Evolutionary conservation across 2,888 invertebrate genomes (phyloP).

Genomic region (Noctua janthina): DNA sequence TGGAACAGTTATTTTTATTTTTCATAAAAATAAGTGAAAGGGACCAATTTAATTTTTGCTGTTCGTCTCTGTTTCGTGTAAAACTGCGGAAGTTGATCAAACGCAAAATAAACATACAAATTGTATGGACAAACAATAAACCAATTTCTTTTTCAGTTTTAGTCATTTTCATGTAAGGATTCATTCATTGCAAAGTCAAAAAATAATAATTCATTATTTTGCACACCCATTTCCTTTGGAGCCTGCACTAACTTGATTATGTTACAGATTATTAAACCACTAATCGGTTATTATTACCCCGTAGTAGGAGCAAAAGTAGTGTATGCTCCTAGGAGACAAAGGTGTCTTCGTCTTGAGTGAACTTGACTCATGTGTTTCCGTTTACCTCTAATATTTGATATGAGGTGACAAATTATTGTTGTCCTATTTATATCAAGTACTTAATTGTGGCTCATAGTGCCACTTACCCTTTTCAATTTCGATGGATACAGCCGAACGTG

Average conservation of each 20-base stretch:
- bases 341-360: background rate
- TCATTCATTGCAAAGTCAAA: too few species aligned
- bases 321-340: background rate
- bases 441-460: background rate
- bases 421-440: slow-evolving; percentile 55
- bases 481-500: slow-evolving; percentile 62
- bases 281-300: too few species aligned
- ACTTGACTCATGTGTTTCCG: background rate
- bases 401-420: background rate
- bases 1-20: too few species aligned
- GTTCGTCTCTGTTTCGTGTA: too few species aligned
- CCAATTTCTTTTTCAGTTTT: too few species aligned
- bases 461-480: slow-evolving; percentile 68
- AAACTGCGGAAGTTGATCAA: too few species aligned
- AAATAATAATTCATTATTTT: background rate
- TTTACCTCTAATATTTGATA: background rate
- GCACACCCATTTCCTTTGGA: background rate
- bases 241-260: background rate
- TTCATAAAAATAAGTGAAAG: too few species aligned
- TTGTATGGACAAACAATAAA: too few species aligned
- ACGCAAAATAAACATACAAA: too few species aligned
- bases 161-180: too few species aligned
- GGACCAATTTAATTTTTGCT: too few species aligned
- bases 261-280: background rate
- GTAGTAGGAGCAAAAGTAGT: background rate